Conservation (phyloP, 2,797 vertebrate species). For the Lagodon rhomboides region DNA sequence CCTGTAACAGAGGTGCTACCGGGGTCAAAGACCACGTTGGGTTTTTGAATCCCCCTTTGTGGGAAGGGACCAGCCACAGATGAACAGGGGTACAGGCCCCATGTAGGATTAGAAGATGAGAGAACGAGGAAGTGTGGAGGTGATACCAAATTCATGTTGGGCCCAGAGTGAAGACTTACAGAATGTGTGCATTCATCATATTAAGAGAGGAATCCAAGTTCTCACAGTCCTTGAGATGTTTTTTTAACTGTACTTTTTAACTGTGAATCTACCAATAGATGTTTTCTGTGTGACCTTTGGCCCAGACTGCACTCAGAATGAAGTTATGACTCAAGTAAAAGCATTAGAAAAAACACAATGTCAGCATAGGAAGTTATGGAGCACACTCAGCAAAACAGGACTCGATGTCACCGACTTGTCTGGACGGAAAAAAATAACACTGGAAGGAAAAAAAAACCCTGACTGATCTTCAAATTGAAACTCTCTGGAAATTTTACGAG, state of each 20-base stretch:
- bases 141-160: background rate
- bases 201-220: background rate
- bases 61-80: slow-evolving; percentile 47
- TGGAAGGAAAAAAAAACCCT: slow-evolving; percentile 39
- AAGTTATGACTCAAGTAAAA: slow-evolving; percentile 56
- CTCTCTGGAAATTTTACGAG: slow-evolving; percentile 62
- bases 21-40: slow-evolving; percentile 71
- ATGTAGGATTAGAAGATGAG: slow-evolving; percentile 34
- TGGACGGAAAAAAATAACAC: slow-evolving; percentile 55
- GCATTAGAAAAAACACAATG: slow-evolving; percentile 13
- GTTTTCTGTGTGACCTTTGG: slow-evolving; percentile 25
- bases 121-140: background rate
- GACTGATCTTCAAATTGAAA: slow-evolving; percentile 41
- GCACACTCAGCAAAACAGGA: slow-evolving; percentile 44
- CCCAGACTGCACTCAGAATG: slow-evolving; percentile 3
- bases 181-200: slow-evolving; percentile 3
- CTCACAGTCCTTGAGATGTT: background rate
- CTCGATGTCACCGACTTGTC: slow-evolving; percentile 35
- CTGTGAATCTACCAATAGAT: slow-evolving; percentile 3
- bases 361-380: slow-evolving; percentile 25
- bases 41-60: slow-evolving; percentile 64
- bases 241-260: background rate
- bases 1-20: slow-evolving; percentile 70
- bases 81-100: slow-evolving; percentile 16
- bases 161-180: background rate